A percentile compares a stretch with the other conserved stretches of the same genome.
phyloP scores from a whole-genome alignment of 2,797 vertebrate species.

The Trichosurus vulpecula region DNA sequence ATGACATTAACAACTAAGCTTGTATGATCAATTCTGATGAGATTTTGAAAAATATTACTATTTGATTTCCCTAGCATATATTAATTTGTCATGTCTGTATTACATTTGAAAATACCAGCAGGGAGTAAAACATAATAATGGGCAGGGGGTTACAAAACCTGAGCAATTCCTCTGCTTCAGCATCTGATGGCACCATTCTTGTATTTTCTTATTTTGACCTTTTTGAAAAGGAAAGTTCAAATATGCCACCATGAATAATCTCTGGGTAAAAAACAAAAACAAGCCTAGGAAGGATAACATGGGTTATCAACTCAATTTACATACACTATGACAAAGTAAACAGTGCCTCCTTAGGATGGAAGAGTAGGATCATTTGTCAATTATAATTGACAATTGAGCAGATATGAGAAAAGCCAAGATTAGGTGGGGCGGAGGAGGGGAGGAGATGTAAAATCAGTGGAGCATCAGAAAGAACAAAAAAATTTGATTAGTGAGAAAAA shows the following conservation, averaged over 20 bases:
- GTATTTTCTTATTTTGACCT: slow-evolving; percentile 9
- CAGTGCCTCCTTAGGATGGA: background rate
- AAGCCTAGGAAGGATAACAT: background rate
- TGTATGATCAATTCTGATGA: background rate
- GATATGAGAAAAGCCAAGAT: background rate
- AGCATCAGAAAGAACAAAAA: background rate
- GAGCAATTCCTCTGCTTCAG: slow-evolving; percentile 2
- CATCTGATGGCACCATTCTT: background rate
- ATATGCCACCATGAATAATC: background rate
- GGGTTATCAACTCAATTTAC: background rate
- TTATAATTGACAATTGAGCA: background rate
- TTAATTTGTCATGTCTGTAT: slow-evolving; percentile 1
- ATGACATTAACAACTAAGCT: background rate
- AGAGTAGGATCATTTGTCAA: background rate
- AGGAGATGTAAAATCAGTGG: background rate
- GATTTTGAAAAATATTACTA: slow-evolving; percentile 16
- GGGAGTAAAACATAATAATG: background rate
- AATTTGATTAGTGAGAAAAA: background rate
- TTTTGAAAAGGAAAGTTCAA: slow-evolving; percentile 28
- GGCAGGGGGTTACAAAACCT: background rate
- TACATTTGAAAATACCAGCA: slow-evolving; percentile 29
- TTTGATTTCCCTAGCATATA: slow-evolving; percentile 2
- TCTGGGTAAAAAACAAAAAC: background rate
- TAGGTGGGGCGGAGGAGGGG: background rate
- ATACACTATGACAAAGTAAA: background rate